Percentiles rank a stretch among this genome's conserved stretches.
Conservation (phyloP, 2,113 vertebrate species). For the Ciconia stormi region DNA sequence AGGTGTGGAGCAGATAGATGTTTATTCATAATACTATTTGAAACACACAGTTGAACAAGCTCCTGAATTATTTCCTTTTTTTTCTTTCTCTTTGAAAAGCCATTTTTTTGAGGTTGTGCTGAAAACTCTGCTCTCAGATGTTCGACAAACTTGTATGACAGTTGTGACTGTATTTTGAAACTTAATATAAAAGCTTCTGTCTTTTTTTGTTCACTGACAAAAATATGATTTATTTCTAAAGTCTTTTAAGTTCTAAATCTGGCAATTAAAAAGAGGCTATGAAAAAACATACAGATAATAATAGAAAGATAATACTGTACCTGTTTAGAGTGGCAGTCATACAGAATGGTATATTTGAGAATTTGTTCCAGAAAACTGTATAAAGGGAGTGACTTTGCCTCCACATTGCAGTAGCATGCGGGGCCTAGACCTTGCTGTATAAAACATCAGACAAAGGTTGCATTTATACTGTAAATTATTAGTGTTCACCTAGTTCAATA, state of each 20-base stretch:
- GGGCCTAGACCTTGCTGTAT: not conserved
- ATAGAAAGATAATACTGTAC: not conserved
- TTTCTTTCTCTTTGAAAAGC: not conserved
- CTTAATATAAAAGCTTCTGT: not conserved
- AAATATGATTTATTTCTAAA: not conserved
- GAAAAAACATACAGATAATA: not conserved
- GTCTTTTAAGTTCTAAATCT: not conserved
- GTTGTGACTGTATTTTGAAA: not conserved
- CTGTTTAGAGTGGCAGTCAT: not conserved
- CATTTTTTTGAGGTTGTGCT: not conserved
- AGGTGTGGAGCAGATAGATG: not conserved
- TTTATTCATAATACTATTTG: not conserved
- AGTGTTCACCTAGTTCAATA: not conserved
- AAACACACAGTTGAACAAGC: not conserved
- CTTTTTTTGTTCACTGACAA: not conserved
- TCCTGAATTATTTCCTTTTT: not conserved
- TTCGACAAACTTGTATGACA: not conserved
- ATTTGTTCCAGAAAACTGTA: not conserved
- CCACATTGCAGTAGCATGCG: not conserved
- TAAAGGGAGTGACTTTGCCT: not conserved
- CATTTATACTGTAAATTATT: not conserved
- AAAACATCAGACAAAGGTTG: not conserved
- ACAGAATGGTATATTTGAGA: not conserved
- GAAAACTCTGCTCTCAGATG: not conserved
- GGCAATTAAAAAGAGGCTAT: not conserved